These are phyloP conservation scores for Xylocopa sonorina DNA, from an alignment of 1,140 invertebrate genomes.

Conservation along the genomic window DNA sequence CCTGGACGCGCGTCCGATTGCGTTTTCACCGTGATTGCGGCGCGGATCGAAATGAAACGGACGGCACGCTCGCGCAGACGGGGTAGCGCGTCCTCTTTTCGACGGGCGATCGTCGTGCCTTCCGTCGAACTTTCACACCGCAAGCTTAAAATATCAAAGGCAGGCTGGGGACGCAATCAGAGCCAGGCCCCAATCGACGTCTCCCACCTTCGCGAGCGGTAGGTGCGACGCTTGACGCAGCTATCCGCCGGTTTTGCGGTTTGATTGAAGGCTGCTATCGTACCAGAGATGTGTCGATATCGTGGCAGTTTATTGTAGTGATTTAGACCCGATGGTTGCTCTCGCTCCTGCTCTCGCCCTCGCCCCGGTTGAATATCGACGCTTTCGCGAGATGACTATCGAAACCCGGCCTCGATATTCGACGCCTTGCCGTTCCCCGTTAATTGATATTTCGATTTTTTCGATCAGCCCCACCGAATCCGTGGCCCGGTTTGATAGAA, in stretches of 20 bases:
- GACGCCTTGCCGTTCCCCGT: too few species aligned
- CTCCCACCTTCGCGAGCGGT: not conserved
- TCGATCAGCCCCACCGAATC: too few species aligned
- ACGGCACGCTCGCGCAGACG: not conserved
- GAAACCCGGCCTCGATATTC: too few species aligned
- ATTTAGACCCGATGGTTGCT: not conserved
- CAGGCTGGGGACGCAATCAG: slow-evolving; percentile 23
- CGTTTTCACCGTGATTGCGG: slow-evolving; percentile 28
- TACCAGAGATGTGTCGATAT: not conserved
- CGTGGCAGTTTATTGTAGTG: not conserved
- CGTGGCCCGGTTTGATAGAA: too few species aligned
- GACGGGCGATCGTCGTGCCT: not conserved
- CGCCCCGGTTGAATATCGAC: too few species aligned
- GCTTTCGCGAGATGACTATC: not conserved
- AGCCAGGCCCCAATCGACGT: not conserved
- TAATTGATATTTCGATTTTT: too few species aligned
- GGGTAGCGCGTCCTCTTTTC: slow-evolving; percentile 7
- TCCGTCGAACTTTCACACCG: slow-evolving; percentile 30
- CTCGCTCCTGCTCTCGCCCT: too few species aligned
- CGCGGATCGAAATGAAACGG: slow-evolving; percentile 13
- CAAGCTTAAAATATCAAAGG: slow-evolving; percentile 32
- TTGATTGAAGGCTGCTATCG: slow-evolving; percentile 15
- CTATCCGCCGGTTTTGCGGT: slow-evolving; percentile 2
- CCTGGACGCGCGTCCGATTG: not conserved
- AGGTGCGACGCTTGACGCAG: slow-evolving; percentile 11